Evolutionary conservation across 2,888 invertebrate genomes (phyloP).

Genomic region (Gastracanthus pulcherrimus): DNA sequence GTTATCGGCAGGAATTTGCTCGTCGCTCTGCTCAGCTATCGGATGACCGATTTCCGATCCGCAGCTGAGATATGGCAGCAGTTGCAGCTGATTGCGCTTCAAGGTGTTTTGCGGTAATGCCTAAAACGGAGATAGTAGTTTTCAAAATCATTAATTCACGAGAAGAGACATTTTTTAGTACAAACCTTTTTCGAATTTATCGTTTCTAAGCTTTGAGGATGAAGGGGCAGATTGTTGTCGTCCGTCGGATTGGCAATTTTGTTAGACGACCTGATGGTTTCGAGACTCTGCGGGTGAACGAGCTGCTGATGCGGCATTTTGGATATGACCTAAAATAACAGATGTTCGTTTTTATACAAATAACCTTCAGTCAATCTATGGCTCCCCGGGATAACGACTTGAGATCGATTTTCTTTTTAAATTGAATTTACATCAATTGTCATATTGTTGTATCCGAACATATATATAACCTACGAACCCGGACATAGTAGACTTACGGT

Average conservation of each 20-base stretch:
- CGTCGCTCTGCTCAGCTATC: constrained; percentile 91
- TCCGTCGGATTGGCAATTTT: constrained; percentile 73
- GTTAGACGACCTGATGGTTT: constrained; percentile 73
- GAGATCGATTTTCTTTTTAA: no score
- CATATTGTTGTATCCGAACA: no score
- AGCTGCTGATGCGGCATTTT: constrained; percentile 67
- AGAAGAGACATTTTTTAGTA: not conserved
- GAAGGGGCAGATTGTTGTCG: constrained; percentile 84
- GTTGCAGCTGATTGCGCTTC: constrained; percentile 74
- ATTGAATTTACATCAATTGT: no score
- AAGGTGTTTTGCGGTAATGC: constrained; percentile 73
- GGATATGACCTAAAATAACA: constrained; percentile 52
- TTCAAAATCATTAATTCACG: not conserved
- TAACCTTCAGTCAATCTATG: no score
- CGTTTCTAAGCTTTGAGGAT: constrained; percentile 90
- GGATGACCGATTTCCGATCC: constrained; percentile 90
- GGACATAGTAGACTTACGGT: no score
- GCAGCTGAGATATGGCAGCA: constrained; percentile 79
- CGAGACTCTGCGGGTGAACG: constrained; percentile 75
- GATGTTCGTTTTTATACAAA: not conserved
- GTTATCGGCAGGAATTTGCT: constrained; percentile 79
- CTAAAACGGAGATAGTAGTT: constrained; percentile 60
- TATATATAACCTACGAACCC: no score
- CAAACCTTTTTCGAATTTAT: constrained; percentile 78
- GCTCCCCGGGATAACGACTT: no score